A percentile compares a stretch with the other conserved stretches of the same genome.
phyloP scores from a whole-genome alignment of 2,113 vertebrate species.

The Gopherus flavomarginatus region DNA sequence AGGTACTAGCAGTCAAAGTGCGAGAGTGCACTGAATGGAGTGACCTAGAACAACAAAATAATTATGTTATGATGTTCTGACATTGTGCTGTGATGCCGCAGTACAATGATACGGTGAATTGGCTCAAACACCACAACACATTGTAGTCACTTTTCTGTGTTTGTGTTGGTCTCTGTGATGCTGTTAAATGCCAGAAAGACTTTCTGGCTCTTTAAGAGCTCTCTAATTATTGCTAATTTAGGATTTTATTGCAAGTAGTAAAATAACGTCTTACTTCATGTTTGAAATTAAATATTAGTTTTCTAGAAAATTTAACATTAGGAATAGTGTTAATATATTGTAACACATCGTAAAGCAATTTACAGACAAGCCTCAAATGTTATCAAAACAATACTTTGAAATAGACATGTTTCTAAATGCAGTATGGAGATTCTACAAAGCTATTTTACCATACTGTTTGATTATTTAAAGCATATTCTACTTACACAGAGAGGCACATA shows the following conservation, averaged over 20 bases:
- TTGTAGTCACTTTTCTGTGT: background rate
- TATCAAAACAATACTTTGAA: background rate
- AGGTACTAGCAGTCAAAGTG: background rate
- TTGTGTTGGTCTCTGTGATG: background rate
- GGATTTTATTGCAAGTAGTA: background rate
- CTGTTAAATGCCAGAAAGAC: background rate
- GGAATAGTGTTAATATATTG: background rate
- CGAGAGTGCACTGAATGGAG: background rate
- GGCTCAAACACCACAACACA: background rate
- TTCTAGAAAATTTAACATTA: background rate
- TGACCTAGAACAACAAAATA: background rate
- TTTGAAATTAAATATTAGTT: background rate
- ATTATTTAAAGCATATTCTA: background rate
- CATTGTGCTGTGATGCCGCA: background rate
- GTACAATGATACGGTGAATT: background rate
- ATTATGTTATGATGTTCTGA: background rate
- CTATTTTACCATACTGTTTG: background rate
- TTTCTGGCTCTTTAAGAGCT: background rate
- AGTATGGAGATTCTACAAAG: background rate
- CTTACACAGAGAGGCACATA: background rate
- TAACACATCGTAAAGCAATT: background rate
- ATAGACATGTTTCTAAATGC: background rate
- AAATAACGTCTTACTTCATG: background rate
- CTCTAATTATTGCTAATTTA: background rate
- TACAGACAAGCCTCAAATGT: background rate